These are phyloP conservation scores for Sesamia nonagrioides DNA, from an alignment of 1,140 invertebrate species.

Conservation along the genomic window DNA sequence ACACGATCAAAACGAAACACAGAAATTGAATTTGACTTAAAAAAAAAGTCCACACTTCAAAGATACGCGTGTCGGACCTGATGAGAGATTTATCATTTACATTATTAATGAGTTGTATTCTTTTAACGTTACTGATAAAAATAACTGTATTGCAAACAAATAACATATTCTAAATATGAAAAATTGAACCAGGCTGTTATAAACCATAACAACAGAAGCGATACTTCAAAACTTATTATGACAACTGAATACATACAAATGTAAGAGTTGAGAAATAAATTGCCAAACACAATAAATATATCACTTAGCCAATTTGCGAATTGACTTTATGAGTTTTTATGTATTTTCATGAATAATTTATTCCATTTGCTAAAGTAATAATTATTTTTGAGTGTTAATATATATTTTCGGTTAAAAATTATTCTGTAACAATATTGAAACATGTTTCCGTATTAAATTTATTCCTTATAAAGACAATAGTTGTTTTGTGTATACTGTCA, in stretches of 20 bases:
- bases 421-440: not conserved
- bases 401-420: not conserved
- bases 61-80: slow-evolving; percentile 29
- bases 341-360: slow-evolving; percentile 9
- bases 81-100: slow-evolving; percentile 52
- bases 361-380: not conserved
- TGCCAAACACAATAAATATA: slow-evolving; percentile 23
- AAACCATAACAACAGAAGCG: not conserved
- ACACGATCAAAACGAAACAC: slow-evolving; percentile 25
- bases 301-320: slow-evolving; percentile 4
- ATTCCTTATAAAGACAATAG: not conserved
- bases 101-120: slow-evolving; percentile 47
- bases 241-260: not conserved
- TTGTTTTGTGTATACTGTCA: not conserved
- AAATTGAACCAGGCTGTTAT: not conserved
- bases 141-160: slow-evolving; percentile 3
- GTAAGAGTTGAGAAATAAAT: not conserved
- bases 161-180: not conserved
- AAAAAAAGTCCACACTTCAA: slow-evolving; percentile 27
- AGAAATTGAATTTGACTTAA: slow-evolving; percentile 38
- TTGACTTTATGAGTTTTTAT: slow-evolving; percentile 8
- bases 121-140: slow-evolving; percentile 36
- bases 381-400: not conserved
- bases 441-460: no score
- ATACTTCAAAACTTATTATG: slow-evolving; percentile 4